These are phyloP conservation scores for Orthosia gracilis DNA, from an alignment of 2,888 invertebrate genomes.

Conservation along the genomic window DNA sequence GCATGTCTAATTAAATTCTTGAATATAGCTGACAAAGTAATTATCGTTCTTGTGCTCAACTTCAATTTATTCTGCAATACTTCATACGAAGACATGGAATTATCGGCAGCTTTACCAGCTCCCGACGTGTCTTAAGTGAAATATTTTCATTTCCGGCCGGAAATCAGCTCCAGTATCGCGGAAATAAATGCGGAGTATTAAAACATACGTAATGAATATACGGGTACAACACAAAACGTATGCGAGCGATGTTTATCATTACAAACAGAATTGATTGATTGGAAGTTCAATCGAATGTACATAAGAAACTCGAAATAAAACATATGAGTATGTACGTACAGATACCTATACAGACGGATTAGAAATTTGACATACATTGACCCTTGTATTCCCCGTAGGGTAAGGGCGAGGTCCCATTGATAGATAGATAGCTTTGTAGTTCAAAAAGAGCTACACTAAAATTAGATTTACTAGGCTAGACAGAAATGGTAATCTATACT, in stretches of 20 bases:
- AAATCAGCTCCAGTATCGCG: not conserved
- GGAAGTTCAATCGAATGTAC: not conserved
- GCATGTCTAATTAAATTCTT: not conserved
- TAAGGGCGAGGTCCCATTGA: no score
- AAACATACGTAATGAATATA: conserved; percentile 8
- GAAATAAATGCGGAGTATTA: conserved; percentile 18
- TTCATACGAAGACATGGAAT: not conserved
- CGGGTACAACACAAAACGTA: not conserved
- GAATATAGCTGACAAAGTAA: conserved; percentile 5
- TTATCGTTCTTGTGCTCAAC: not conserved
- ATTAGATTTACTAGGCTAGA: no score
- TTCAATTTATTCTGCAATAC: not conserved
- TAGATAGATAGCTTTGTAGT: no score
- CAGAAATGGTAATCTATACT: no score
- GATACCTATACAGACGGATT: no score
- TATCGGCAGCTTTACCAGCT: not conserved
- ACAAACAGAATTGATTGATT: not conserved
- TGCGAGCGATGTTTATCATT: not conserved
- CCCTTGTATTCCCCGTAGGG: no score
- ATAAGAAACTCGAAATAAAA: not conserved
- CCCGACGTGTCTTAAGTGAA: not conserved
- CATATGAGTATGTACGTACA: not conserved
- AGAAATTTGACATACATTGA: no score
- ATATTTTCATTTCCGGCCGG: conserved; percentile 15
- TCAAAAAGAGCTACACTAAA: no score